Evolutionary conservation across 2,888 invertebrate genomes (phyloP).

Genomic region (Epistrophe eligans): DNA sequence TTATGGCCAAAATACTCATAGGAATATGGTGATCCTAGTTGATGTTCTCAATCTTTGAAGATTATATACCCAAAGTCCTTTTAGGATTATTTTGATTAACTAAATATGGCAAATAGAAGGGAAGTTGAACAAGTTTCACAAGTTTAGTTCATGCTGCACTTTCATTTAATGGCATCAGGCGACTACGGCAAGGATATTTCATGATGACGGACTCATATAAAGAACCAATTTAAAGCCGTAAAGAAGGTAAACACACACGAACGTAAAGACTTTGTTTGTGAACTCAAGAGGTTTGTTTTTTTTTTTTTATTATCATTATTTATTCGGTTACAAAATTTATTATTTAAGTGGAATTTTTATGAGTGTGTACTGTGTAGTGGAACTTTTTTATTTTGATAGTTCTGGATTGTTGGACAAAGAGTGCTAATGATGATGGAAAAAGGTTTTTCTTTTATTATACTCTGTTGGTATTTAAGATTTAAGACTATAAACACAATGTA

Average conservation of each 20-base stretch:
- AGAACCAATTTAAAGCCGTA: constrained; percentile 33
- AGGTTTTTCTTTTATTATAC: background rate
- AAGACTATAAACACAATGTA: background rate
- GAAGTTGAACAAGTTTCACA: constrained; percentile 5
- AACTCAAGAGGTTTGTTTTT: background rate
- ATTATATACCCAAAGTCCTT: background rate
- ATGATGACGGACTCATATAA: constrained; percentile 37
- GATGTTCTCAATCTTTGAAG: background rate
- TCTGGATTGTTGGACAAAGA: background rate
- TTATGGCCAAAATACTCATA: background rate
- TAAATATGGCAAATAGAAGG: background rate
- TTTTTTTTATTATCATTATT: background rate
- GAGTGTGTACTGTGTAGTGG: background rate
- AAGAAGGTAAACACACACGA: constrained; percentile 12
- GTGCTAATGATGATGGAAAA: background rate
- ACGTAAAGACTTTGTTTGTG: constrained; percentile 1
- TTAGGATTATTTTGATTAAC: background rate
- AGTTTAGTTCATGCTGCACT: constrained; percentile 3
- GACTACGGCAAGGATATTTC: background rate
- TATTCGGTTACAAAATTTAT: constrained; percentile 47
- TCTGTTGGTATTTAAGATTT: background rate
- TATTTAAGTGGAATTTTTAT: constrained; percentile 43
- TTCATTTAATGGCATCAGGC: constrained; percentile 21
- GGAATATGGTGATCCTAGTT: background rate
- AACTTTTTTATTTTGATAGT: background rate